Base-by-base conservation (phyloP, 2,888 invertebrate genomes). In the Lycophotia porphyrea region DNA sequence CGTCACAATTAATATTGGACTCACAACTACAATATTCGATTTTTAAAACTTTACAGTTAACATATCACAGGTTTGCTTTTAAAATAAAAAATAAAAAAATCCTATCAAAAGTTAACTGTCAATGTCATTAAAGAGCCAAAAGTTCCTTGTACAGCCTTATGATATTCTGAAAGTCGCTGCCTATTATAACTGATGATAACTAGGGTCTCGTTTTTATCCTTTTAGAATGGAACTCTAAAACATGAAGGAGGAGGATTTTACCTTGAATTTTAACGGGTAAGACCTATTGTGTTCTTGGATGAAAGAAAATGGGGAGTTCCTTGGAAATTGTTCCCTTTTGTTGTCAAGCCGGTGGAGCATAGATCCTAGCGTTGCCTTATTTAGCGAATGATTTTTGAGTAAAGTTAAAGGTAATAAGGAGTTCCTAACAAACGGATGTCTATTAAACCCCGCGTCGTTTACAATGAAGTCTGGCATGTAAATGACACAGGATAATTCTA, bases 281-380 rank as follows among this genome's bases (percentile, higher is more conserved):
- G 18, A 39, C 13, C 55, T 15, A 74, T 77, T 77, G 44, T 77
- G 15, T 24, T 47, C 39, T 8, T 18, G 15, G 55, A 64, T 64
- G 34, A 64, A 75, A 58, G 27, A 64, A 18, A 47, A 34, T 34
- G 4, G 24, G 1, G 24, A 81, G 18, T 8, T 55, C 55, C 9
- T 49, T 49, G 9, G 4, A 75, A 27, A 64, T 64, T 27, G 18
- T 58, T 44, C 63, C 18, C 24, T 31, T 78, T 78, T 78, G 76
- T 47, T 15, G 24, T 18, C 24, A 64, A 49, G n/a, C 55, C 75
- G 63, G 47, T 55, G 27, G 11, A 15, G 34, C 64, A 15, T 49
- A 34, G 15, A 18, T 78, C 81, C 81, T 64, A 24, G 55, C 27
- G 34, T 58, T 64, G 55, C n/a, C 34, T 18, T 81, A 77, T 42